Evolutionary conservation across 2,113 vertebrate species (phyloP).

Genomic region (Coptodon bakossiorum): DNA sequence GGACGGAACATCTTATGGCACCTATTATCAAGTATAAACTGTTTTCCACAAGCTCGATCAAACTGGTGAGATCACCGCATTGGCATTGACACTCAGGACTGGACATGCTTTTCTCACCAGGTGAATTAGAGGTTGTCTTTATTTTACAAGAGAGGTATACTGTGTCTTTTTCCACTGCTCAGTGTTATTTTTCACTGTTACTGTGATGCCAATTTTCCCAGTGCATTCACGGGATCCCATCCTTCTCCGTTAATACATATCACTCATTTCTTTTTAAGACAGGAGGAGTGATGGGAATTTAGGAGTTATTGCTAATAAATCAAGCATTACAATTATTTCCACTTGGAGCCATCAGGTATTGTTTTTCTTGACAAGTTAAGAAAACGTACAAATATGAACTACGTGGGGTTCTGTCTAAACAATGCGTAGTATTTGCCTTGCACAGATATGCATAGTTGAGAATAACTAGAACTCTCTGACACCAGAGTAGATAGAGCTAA

Average conservation of each 20-base stretch:
- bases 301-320: slow-evolving; percentile 47
- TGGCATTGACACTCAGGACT: slow-evolving; percentile 47
- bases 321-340: slow-evolving; percentile 15
- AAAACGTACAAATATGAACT: slow-evolving; percentile 1
- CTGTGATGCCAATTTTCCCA: background rate
- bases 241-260: slow-evolving; percentile 20
- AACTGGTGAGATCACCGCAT: slow-evolving; percentile 34
- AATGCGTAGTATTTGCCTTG: background rate
- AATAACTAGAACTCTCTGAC: background rate
- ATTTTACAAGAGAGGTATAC: slow-evolving; percentile 2
- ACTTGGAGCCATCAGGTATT: background rate
- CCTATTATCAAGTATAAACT: slow-evolving; percentile 10
- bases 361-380: background rate
- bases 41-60: slow-evolving; percentile 29
- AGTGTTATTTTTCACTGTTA: slow-evolving; percentile 25
- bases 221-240: slow-evolving; percentile 14
- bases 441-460: slow-evolving; percentile 1
- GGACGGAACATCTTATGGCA: background rate
- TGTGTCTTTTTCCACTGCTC: slow-evolving; percentile 19
- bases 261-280: slow-evolving; percentile 7
- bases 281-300: slow-evolving; percentile 1
- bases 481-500: background rate
- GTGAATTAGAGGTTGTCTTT: slow-evolving; percentile 47
- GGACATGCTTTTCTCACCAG: slow-evolving; percentile 38
- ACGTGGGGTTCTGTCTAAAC: background rate